Evolutionary conservation across 2,888 invertebrate species (phyloP), one percentile per base, ranked within the genome.

Genomic region (Xylota segnis): DNA sequence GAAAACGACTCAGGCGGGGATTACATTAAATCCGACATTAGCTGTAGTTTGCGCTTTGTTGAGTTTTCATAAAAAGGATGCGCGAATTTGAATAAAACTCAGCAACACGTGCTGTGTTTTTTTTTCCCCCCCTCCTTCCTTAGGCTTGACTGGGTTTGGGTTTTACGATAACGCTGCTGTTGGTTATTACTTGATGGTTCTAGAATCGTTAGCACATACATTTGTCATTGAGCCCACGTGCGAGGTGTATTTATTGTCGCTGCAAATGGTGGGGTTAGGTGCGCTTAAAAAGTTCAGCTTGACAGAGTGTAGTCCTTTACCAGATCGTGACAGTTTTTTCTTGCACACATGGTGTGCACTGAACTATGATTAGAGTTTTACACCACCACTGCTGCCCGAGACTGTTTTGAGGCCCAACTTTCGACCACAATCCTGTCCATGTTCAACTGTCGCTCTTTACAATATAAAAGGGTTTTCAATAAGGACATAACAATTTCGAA

Each of bases 1-100:
- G 9, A 18, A 47, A 18, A 10, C 18, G 18, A 23, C 47, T 47
- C 5, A 52, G 12, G 52, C 2, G 12, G 27, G 52, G 52, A 52
- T 52, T 52, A 52, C n/a, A 52, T n/a, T 52, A 12, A 52, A 52
- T 52, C 52, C 23, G n/a, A n/a, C n/a, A 52, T 27, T n/a, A 27
- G 52, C 52, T 52, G 27, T 23, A 50, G 18, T 50, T 23, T 50
- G 16, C 50, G 50, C 23, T 50, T 50, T 18, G 50, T 10, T 12
- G 50, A 50, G 23, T 50, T 50, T 50, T 0, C 23, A 47, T 18
- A 47, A 18, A 47, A 10, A 18, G 10, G 47, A 47, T 43, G n/a
- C 43, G 40, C 40, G 43, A 6, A 43, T 43, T 14, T 43, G 10
- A 27, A 52, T 52, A 52, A 27, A 52, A 52, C 3, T n/a, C 7